Conservation (phyloP, 2,797 vertebrate genomes). For the Tokudaia muenninki region DNA sequence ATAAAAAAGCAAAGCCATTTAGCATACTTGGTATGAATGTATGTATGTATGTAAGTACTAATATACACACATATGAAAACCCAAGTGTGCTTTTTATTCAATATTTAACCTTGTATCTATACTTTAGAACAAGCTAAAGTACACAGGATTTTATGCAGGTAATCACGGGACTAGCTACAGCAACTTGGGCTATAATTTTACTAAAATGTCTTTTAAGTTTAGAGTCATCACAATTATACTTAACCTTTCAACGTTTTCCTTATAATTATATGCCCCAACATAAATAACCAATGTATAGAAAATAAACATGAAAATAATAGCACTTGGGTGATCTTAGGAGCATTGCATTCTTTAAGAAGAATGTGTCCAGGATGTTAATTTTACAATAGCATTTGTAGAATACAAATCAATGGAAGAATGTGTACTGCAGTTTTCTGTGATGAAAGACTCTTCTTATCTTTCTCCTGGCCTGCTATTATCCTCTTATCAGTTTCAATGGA, state of each 20-base stretch:
- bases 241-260: conserved; percentile 36
- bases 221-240: conserved; percentile 33
- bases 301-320: conserved; percentile 14
- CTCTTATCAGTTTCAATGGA: conserved; percentile 55
- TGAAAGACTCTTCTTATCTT: conserved; percentile 57
- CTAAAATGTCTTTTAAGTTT: conserved; percentile 52
- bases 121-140: neutral
- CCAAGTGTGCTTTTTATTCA: neutral
- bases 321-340: neutral
- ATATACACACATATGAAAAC: conserved; percentile 4
- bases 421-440: conserved; percentile 46
- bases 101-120: conserved; percentile 19
- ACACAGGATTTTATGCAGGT: conserved; percentile 2
- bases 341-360: conserved; percentile 20
- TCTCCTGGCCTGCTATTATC: conserved; percentile 46
- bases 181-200: conserved; percentile 52
- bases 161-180: neutral
- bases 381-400: conserved; percentile 40
- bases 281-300: conserved; percentile 49
- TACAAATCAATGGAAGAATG: conserved; percentile 13
- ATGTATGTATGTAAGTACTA: neutral
- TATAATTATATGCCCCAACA: conserved; percentile 2
- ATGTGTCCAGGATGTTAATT: neutral
- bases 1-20: neutral
- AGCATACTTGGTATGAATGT: neutral